These are phyloP conservation scores for Myiotriccus ornatus DNA, from an alignment of 2,797 vertebrate genomes.

Conservation along the genomic window DNA sequence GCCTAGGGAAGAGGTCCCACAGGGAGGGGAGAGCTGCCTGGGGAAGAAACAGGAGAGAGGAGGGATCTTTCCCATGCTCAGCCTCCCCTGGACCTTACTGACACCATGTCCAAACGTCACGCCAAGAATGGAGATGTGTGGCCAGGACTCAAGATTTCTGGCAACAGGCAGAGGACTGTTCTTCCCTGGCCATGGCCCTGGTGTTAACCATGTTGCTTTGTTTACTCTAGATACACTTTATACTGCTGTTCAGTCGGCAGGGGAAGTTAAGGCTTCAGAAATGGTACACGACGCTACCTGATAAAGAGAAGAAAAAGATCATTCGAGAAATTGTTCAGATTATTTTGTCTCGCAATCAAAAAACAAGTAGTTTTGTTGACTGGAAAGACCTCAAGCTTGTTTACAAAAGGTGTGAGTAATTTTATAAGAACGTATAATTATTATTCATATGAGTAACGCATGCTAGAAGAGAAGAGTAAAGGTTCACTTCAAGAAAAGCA, in stretches of 20 bases:
- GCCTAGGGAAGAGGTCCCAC: not conserved
- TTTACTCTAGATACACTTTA: slow-evolving; percentile 88
- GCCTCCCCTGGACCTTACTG: not conserved
- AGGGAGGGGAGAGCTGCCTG: not conserved
- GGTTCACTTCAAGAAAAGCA: not conserved
- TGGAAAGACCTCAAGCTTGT: slow-evolving; percentile 98
- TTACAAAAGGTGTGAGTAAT: slow-evolving; percentile 92
- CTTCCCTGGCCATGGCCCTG: not conserved
- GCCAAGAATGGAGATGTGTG: not conserved
- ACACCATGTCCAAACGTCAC: fast-evolving
- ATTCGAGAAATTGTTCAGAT: slow-evolving; percentile 90
- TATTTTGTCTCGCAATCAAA: slow-evolving; percentile 88
- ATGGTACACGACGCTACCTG: slow-evolving; percentile 89
- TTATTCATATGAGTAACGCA: not conserved
- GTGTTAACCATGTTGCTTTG: slow-evolving; percentile 31
- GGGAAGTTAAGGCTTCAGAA: slow-evolving; percentile 96
- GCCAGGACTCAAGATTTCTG: not conserved
- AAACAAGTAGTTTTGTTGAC: slow-evolving; percentile 93
- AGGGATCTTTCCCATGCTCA: not conserved
- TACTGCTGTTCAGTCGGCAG: slow-evolving; percentile 97
- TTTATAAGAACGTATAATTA: slow-evolving; percentile 31
- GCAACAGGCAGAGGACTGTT: not conserved
- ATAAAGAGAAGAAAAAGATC: slow-evolving; percentile 95
- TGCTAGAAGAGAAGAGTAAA: not conserved
- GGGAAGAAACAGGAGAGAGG: not conserved